Percentiles rank a stretch among this genome's conserved stretches.
Conservation (phyloP, 2,113 vertebrate species). For the Oxyruncus cristatus region DNA sequence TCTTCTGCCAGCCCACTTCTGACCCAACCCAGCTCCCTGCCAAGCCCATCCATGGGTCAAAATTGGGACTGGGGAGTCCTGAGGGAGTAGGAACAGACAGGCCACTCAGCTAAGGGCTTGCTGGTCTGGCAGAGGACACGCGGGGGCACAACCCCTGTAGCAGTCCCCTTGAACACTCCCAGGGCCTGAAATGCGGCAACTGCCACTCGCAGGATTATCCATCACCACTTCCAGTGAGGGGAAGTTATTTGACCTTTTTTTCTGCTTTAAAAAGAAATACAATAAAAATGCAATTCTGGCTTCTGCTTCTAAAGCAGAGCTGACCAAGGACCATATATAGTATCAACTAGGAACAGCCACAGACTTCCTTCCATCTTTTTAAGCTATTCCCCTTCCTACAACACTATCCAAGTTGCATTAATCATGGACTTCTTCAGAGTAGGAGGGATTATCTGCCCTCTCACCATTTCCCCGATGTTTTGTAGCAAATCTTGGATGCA, state of each 20-base stretch:
- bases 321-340: conserved; percentile 65
- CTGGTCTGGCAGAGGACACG: neutral
- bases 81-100: neutral
- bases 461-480: neutral
- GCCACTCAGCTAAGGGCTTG: neutral
- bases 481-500: neutral
- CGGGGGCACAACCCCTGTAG: neutral
- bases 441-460: neutral
- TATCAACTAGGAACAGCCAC: neutral
- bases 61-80: neutral
- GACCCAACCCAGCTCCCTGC: fast-evolving
- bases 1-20: neutral
- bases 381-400: conserved; percentile 10
- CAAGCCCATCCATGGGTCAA: neutral
- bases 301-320: conserved; percentile 1
- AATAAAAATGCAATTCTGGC: conserved; percentile 35
- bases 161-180: neutral
- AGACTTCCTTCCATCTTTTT: conserved; percentile 17
- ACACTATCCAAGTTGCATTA: conserved; percentile 28
- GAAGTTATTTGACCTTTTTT: neutral
- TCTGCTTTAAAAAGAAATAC: conserved; percentile 31
- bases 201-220: neutral
- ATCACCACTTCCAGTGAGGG: neutral
- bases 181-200: neutral
- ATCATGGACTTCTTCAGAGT: neutral